phyloP scores from a whole-genome alignment of 2,888 invertebrate genomes.

The Ectropis crepuscularia region DNA sequence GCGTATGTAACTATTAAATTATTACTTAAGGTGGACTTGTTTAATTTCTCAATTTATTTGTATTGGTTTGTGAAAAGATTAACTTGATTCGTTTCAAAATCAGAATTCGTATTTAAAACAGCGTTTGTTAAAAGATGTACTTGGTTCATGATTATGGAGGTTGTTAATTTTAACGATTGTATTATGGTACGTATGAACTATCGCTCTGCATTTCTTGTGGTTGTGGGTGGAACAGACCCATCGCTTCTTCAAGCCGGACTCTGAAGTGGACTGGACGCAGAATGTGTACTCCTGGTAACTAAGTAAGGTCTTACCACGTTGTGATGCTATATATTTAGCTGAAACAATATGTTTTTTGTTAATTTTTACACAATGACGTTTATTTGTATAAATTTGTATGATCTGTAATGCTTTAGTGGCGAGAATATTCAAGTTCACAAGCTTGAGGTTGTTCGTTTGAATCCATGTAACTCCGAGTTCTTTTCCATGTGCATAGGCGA shows the following conservation, averaged over 20 bases:
- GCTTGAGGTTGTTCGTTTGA: too few species aligned
- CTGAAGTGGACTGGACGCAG: slow-evolving; percentile 39
- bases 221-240: slow-evolving; percentile 57
- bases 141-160: slow-evolving; percentile 37
- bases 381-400: too few species aligned
- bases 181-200: slow-evolving; percentile 23
- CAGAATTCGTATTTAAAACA: neutral
- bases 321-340: slow-evolving; percentile 46
- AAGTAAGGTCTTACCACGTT: slow-evolving; percentile 47
- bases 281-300: slow-evolving; percentile 48
- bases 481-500: too few species aligned
- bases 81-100: neutral
- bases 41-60: too few species aligned
- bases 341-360: slow-evolving; percentile 17
- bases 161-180: slow-evolving; percentile 45
- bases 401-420: too few species aligned
- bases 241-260: slow-evolving; percentile 39
- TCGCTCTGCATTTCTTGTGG: slow-evolving; percentile 49
- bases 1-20: too few species aligned
- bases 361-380: neutral
- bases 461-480: too few species aligned
- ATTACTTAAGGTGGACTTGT: too few species aligned
- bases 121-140: neutral
- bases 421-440: too few species aligned
- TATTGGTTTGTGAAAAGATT: too few species aligned